phyloP scores from a whole-genome alignment of 2,113 vertebrate species.

The Leucosticte australis region DNA sequence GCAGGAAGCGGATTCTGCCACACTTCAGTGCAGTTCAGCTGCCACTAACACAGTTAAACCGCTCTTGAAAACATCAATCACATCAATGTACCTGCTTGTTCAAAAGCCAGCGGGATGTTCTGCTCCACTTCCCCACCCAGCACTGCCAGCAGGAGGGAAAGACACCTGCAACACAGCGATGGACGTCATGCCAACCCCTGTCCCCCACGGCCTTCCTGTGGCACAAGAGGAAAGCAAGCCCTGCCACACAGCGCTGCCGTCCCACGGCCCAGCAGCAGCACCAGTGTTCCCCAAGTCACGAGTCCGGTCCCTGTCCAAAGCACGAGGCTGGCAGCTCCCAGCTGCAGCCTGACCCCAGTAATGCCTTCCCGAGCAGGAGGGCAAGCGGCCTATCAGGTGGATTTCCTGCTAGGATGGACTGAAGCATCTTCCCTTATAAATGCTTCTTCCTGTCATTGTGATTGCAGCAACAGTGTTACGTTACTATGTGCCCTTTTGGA shows the following conservation, averaged over 20 bases:
- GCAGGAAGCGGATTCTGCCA: background rate
- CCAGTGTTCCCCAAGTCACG: rapidly evolving
- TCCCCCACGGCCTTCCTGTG: rapidly evolving
- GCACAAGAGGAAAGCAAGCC: background rate
- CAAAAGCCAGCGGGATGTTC: background rate
- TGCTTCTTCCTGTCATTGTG: background rate
- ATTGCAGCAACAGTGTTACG: background rate
- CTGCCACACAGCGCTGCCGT: background rate
- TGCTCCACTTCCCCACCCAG: background rate
- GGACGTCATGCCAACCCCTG: rapidly evolving
- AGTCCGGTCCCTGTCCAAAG: background rate
- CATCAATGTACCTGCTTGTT: rapidly evolving
- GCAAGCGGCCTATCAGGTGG: background rate
- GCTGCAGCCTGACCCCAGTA: background rate
- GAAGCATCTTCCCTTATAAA: background rate
- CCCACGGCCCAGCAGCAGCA: background rate
- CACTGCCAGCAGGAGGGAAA: background rate
- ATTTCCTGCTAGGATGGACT: background rate
- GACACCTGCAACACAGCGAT: rapidly evolving
- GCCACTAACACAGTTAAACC: background rate
- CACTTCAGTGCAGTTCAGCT: background rate
- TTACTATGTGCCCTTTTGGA: background rate
- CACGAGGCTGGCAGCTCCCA: background rate
- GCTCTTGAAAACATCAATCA: too few species aligned
- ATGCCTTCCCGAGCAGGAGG: background rate